A percentile compares a stretch with the other conserved stretches of the same genome.
Conservation (phyloP, 1,140 invertebrate species). For the Caenorhabditis inopinata region DNA sequence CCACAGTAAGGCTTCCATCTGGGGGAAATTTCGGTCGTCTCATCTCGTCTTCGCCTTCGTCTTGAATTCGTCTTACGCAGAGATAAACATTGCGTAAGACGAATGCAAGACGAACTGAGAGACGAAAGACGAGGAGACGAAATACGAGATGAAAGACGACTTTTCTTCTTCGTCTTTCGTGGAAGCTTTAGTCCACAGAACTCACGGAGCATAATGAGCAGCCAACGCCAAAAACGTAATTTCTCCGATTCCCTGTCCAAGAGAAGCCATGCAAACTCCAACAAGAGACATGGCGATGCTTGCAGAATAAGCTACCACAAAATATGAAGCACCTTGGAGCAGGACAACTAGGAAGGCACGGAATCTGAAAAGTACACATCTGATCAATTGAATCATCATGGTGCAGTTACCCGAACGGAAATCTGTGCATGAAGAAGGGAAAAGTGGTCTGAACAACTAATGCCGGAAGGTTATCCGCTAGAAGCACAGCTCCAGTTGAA, state of each 20-base stretch:
- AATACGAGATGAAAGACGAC: no score
- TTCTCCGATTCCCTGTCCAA: constrained; percentile 80
- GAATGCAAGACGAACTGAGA: no score
- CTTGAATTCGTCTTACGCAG: no score
- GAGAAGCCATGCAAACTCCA: constrained; percentile 77
- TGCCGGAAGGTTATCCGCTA: constrained; percentile 80
- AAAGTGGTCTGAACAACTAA: constrained; percentile 75
- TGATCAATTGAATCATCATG: not conserved
- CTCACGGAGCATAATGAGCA: constrained; percentile 74
- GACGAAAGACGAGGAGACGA: no score
- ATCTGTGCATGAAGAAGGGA: constrained; percentile 72
- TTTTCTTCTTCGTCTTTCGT: no score
- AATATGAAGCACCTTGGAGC: constrained; percentile 72
- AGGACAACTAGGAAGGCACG: constrained; percentile 72
- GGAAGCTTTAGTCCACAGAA: no score
- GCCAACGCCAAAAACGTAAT: constrained; percentile 77
- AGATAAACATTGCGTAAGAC: no score
- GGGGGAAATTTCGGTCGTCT: no score
- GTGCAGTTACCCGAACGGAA: constrained; percentile 43
- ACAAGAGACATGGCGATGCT: constrained; percentile 70
- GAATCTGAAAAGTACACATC: constrained; percentile 69
- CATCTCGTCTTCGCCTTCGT: no score
- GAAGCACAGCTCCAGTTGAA: constrained; percentile 78
- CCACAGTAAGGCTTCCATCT: no score
- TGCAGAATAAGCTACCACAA: constrained; percentile 73